Percentiles rank a stretch among this genome's conserved stretches.
Conservation (phyloP, 1,140 invertebrate genomes). For the Apis mellifera region DNA sequence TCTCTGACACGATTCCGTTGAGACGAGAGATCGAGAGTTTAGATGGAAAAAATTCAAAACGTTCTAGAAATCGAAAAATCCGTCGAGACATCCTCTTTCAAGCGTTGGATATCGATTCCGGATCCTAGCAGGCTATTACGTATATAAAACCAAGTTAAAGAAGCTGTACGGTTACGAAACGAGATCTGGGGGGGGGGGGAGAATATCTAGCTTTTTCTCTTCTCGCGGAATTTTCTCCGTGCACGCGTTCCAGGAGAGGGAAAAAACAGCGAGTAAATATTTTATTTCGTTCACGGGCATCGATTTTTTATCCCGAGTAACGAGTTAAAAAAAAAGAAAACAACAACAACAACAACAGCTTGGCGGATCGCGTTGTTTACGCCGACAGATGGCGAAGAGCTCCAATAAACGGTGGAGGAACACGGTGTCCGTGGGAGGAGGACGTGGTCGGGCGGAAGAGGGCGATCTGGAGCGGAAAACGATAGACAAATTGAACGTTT, state of each 20-base stretch:
- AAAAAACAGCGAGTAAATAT: not conserved
- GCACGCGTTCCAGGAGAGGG: too few relatives aligned
- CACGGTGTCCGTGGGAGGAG: not conserved
- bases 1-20: too few relatives aligned
- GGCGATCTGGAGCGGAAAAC: not conserved
- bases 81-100: too few relatives aligned
- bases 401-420: conserved; percentile 15
- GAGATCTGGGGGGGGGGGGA: too few relatives aligned
- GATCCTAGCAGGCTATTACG: too few relatives aligned
- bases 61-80: too few relatives aligned
- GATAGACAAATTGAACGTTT: conserved; percentile 27
- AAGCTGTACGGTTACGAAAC: not conserved
- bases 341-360: too few relatives aligned
- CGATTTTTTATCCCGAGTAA: not conserved
- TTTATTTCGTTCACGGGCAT: not conserved
- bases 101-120: too few relatives aligned
- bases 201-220: not conserved
- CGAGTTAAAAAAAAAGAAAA: not conserved
- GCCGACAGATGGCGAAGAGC: not conserved
- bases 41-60: too few relatives aligned
- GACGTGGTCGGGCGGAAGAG: not conserved
- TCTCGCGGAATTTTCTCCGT: too few relatives aligned
- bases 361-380: not conserved
- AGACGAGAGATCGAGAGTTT: too few relatives aligned
- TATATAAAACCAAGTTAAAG: too few relatives aligned